These are phyloP conservation scores for Aotus griseimembra DNA, from an alignment of 2,797 vertebrate species.

Conservation along the genomic window DNA sequence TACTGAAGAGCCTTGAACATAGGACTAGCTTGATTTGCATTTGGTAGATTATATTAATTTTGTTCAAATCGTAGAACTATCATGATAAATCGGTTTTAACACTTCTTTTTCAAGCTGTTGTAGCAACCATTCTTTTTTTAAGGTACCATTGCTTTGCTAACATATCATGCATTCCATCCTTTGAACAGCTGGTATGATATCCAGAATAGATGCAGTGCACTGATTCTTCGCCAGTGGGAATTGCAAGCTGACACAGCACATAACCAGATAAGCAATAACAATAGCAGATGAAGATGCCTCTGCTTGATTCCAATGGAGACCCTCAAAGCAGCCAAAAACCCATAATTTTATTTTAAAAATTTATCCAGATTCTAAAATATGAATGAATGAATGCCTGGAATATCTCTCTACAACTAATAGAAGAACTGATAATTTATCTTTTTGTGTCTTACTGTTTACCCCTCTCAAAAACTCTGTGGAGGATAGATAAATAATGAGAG, in stretches of 20 bases:
- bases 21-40: not conserved
- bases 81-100: conserved; percentile 7
- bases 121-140: not conserved
- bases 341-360: not conserved
- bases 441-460: not conserved
- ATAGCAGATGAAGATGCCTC: not conserved
- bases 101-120: not conserved
- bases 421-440: not conserved
- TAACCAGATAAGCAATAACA: conserved; percentile 60
- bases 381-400: conserved; percentile 31
- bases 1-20: not conserved
- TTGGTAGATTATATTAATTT: not conserved
- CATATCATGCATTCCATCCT: not conserved
- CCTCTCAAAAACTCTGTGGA: not conserved
- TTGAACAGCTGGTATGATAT: conserved; percentile 33
- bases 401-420: conserved; percentile 27
- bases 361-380: conserved; percentile 10
- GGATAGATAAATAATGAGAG: not conserved
- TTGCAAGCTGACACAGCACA: conserved; percentile 26
- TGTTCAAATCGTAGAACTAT: not conserved
- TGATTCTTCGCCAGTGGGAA: conserved; percentile 61
- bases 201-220: not conserved
- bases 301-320: not conserved
- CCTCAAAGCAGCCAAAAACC: not conserved
- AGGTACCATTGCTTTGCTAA: conserved; percentile 49